Base-by-base conservation (phyloP, 2,888 invertebrate species). In the Phoenoteleia sp. region DNA sequence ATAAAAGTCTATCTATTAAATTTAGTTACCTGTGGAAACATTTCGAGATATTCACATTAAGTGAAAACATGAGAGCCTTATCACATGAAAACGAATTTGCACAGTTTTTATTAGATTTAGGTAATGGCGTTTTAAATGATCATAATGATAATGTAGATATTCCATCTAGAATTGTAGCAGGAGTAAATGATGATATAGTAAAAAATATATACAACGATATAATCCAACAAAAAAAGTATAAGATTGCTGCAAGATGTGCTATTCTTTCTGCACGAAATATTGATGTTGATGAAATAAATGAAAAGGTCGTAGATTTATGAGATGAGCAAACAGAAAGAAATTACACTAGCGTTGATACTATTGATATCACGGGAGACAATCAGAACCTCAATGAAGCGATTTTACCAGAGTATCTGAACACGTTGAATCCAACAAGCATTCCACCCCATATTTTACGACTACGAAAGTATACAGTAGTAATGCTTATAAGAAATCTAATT, bases 51-150 rank as follows among this genome's bases (percentile, higher is more conserved):
- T 72, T 52, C 54, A 33, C 81, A 11, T 60, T 86, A 19, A 83
- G 45, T 2, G n/a, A 71, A 25, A 80, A 71, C 27, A 71, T 80
- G 71, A 23, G 80, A 7, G 49, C 72, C 9, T 45, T 80, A 56
- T 60, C 74, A n/a, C 15, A 23, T 2, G 81, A 87, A 81, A 75
- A 5, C 5, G 39, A 39, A 39, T 39, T 39, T 39, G 39, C 39
- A 3, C 1, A n/a, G 2, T 39, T 3, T 71, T 42, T 84, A 25
- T 15, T 87, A 4, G 42, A 75, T 9, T 19, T 86, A n/a, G 76
- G 86, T 6, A n/a, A 85, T 67, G 83, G 83, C 6, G 11, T 19
- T 15, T 49, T 83, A n/a, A 79, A 84, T 76, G 56, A 75, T 62
- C 5, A 19, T 27, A 23, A 25, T 15, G 49, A 86, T 33, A 49